These are phyloP conservation scores for Caenorhabditis sp. DNA, from an alignment of 2,888 invertebrate genomes.

Conservation along the genomic window DNA sequence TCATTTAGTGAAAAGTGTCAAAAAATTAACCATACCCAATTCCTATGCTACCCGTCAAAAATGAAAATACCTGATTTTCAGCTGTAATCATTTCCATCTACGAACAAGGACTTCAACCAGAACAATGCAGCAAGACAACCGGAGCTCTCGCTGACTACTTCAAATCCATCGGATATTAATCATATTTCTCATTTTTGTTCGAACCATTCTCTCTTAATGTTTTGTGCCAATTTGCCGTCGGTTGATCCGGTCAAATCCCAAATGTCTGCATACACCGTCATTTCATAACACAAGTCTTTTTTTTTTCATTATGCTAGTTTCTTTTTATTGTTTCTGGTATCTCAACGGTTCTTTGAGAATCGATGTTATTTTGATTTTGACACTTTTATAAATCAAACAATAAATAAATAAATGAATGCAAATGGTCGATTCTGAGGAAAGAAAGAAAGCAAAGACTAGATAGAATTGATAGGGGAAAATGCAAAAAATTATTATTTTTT, in stretches of 20 bases:
- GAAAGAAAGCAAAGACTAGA: background rate
- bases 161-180: constrained; percentile 65
- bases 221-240: constrained; percentile 6
- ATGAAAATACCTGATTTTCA: constrained; percentile 36
- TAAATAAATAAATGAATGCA: constrained; percentile 2
- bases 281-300: constrained; percentile 1
- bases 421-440: background rate
- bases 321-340: no score
- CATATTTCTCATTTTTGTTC: background rate
- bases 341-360: no score
- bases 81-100: constrained; percentile 70
- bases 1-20: no score
- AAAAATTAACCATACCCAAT: no score
- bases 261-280: constrained; percentile 2
- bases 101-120: constrained; percentile 70
- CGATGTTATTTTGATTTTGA: no score
- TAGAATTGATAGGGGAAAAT: background rate
- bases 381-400: background rate
- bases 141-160: constrained; percentile 70
- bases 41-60: no score
- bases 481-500: background rate
- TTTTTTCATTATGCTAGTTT: background rate
- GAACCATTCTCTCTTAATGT: background rate
- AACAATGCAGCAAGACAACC: constrained; percentile 67
- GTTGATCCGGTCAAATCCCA: background rate